phyloP scores from a whole-genome alignment of 2,797 vertebrate species.

The Hydrolagus colliei region DNA sequence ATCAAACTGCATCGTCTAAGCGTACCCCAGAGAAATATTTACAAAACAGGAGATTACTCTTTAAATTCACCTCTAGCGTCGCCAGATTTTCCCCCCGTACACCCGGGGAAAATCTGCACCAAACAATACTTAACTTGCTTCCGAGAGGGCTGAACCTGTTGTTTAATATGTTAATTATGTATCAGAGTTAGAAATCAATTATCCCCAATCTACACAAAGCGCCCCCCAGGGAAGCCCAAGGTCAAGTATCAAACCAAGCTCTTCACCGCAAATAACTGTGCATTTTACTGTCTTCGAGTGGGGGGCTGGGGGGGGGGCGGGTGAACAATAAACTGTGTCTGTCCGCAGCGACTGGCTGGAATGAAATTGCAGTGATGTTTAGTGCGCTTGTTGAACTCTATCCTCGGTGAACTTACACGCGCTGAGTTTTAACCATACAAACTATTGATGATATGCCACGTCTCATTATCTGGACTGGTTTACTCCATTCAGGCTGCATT shows the following conservation, averaged over 20 bases:
- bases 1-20: too few species aligned
- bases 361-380: background rate
- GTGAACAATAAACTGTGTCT: background rate
- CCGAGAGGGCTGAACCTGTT: background rate
- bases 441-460: slow-evolving; percentile 49
- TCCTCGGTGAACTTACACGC: background rate
- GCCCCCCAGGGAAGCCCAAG: background rate
- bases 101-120: background rate
- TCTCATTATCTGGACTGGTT: slow-evolving; percentile 47
- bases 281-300: too few species aligned
- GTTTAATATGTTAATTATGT: background rate
- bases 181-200: background rate
- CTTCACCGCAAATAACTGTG: background rate
- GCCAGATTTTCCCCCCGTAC: too few species aligned
- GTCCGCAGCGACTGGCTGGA: background rate
- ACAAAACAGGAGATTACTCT: background rate
- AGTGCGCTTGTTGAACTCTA: background rate
- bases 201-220: background rate
- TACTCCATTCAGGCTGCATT: slow-evolving; percentile 41
- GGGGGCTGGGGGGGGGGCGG: background rate
- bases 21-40: too few species aligned
- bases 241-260: background rate
- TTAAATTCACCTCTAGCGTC: background rate
- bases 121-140: background rate
- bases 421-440: slow-evolving; percentile 37